Evolutionary conservation across 2,797 vertebrate genomes (phyloP), one percentile per base, ranked within the genome.

Genomic region (Helicolenus hilgendorfi): DNA sequence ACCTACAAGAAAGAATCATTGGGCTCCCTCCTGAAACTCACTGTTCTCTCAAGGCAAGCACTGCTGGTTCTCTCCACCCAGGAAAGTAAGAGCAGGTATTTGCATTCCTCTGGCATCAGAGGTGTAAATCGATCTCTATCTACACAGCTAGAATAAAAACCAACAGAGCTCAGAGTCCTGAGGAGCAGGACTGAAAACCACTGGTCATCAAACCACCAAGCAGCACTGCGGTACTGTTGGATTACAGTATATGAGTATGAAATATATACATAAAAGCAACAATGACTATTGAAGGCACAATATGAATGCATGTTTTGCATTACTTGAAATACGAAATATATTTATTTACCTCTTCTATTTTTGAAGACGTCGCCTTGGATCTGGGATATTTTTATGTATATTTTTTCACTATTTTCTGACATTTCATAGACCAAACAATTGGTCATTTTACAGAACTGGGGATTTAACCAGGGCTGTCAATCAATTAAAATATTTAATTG

Each of bases 101-200:
- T 77, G 56, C 71, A 81, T 85, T 85, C 74, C 11, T 31, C 71
- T 33, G 18, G 18, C 67, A 83, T 84, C 69, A 13, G 62, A 62
- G 29, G 59, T 53, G 33, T 70, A 72, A 86, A 91, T 85, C 74
- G 58, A 76, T 77, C 36, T 79, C 62, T 65, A 13, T 5, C 20
- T 65, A 64, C 45, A 77, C 62, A 62, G 71, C 22, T 15, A 41
- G 22, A 85, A 89, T 77, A 64, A 68, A 88, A 84, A 63, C 10
- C 63, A 83, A 67, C 72, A 59, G 56, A 38, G 35, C n/a, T 68
- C 26, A 31, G 41, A 72, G 55, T 77, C 68, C 38, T 7, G 38
- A 68, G 22, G 56, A 55, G 58, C 18, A 59, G 7, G 49, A 78
- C 29, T 80, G 36, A 71, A 62, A 75, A 26, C 45, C 63, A 67